Base-by-base conservation (phyloP, 2,888 invertebrate genomes). In the Cephus pygmeus region DNA sequence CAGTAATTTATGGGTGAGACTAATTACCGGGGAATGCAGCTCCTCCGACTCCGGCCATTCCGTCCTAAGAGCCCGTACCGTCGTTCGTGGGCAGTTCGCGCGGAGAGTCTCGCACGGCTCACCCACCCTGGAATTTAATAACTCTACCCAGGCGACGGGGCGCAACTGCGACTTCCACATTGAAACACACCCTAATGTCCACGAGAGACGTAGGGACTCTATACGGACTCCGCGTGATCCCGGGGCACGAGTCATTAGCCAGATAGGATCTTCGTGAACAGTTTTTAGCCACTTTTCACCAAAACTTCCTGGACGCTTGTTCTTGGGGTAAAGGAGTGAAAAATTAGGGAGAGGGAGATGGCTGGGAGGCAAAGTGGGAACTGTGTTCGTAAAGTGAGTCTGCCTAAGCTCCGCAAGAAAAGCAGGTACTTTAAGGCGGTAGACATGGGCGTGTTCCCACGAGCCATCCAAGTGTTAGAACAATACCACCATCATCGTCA, bases 21-120 rank as follows among this genome's bases (percentile, higher is more conserved):
- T 90, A 90, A 90, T 90, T 90, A 89, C 87, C 88, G 86, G 89
- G 87, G 90, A 90, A 90, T 90, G 89, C 89, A 88, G 89, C 89
- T 89, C 84, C 88, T 86, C 86, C 85, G 85, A 88, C 85, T 87
- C 86, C 75, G 73, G 76, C 80, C 75, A 74, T 76, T 76, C 75
- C 79, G 76, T 75, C 77, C 76, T 75, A 71, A 69, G 77, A 73
- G 40, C 73, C 56, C 56, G 56, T 56, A 56, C 56, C 56, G 56
- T 56, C 9, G 56, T 56, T 56, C 56, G 56, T 56, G 71, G 83
- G 81, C 82, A 76, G 79, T 78, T 80, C 69, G 79, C 77, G 34
- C 73, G 82, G 83, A 81, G 82, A 83, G 71, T 31, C 71, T 71
- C 73, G 69, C 68, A 34, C 56, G 34, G 79, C 35, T 77, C 76